Base-by-base conservation (phyloP, 2,888 invertebrate genomes). In the Apocheima hispidaria region DNA sequence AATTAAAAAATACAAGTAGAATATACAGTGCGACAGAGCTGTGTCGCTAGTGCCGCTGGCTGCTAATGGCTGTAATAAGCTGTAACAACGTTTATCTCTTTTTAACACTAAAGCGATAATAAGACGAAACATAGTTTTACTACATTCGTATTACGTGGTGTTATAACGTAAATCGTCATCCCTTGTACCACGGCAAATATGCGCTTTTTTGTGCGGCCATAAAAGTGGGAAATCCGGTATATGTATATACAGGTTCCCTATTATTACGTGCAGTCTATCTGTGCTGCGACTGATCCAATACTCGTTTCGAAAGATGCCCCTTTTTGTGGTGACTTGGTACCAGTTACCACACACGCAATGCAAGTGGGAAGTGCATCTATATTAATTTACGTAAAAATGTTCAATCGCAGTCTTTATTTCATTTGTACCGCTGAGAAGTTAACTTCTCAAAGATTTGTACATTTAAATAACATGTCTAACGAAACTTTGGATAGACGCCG, bases 221-320 rank as follows among this genome's bases (percentile, higher is more conserved):
- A 66, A 72, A 74, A 75, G 72, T 73, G 74, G 80, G 78, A 80
- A 79, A 77, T 82, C 82, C 79, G 75, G 76, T 73, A 71, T 57
- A 52, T 73, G 70, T 57, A 52, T 60, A 46, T 43, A 52, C 60
- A 60, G 52, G 60, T 49, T 63, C 52, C 67, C 67, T 65, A 65
- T 68, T 68, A 70, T 70, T 69, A 66, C 69, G 66, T 46, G 46
- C 51, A 33, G 41, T 26, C 35, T 60, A 53, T 50, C 48, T 50
- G 54, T 54, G 51, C 50, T 28, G 46, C n/a, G 46, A 36, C 46
- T 62, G 61, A 62, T 56, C 56, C 61, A 57, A 62, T 51, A 56
- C 61, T 52, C 41, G 61, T 57, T 61, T 62, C 52, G 56, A 56
- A 50, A 60, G 54, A 60, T 55, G 55, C 50, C 21, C 33, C 54